Conservation (phyloP, 2,113 vertebrate species). For the Oncorhynchus keta region DNA sequence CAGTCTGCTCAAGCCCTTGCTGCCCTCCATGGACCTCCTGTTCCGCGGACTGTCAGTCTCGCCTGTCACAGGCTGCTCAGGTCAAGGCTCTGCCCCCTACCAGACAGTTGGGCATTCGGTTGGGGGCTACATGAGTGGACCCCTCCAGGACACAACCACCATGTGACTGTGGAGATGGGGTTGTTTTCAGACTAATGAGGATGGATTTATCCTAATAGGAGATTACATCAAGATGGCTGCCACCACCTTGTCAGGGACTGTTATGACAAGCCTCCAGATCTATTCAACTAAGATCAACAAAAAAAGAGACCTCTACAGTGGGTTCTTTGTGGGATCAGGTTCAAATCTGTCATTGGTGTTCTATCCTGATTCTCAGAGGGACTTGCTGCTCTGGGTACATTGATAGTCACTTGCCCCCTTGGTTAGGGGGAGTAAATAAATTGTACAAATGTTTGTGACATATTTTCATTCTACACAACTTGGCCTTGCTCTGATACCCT, state of each 20-base stretch:
- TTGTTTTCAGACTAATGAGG: background rate
- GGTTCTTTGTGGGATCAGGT: background rate
- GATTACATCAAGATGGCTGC: background rate
- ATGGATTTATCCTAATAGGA: background rate
- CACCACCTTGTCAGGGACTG: background rate
- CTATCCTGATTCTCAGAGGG: background rate
- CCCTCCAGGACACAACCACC: slow-evolving; percentile 39
- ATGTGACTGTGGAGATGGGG: slow-evolving; percentile 22
- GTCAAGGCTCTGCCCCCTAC: slow-evolving; percentile 46
- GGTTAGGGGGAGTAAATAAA: no score
- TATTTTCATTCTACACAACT: background rate
- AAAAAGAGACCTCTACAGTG: background rate
- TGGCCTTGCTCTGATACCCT: background rate
- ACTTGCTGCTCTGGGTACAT: no score
- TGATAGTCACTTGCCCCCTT: background rate
- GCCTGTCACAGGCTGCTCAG: slow-evolving; percentile 54
- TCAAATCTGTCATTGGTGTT: background rate
- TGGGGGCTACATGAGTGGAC: slow-evolving; percentile 11
- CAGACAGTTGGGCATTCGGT: slow-evolving; percentile 26
- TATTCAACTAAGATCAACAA: background rate
- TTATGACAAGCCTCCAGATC: background rate
- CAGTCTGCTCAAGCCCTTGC: slow-evolving; percentile 84
- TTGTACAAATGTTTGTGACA: no score
- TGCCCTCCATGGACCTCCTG: slow-evolving; percentile 82
- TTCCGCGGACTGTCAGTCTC: slow-evolving; percentile 78